Evolutionary conservation across 2,797 vertebrate species (phyloP).

Genomic region (Hyperoplus lanceolatus): DNA sequence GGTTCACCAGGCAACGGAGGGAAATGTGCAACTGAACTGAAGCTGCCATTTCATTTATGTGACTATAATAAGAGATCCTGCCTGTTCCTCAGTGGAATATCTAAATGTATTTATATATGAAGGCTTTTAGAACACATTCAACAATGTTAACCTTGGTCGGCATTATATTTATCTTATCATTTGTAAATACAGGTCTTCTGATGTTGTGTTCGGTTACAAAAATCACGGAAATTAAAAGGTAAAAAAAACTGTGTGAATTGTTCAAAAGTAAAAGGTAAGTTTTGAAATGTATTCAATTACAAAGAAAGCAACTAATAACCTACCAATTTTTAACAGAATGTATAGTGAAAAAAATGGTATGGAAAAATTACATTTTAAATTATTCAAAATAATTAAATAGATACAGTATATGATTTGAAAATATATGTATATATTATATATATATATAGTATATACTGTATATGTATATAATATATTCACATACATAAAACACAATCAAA

Average conservation of each 20-base stretch:
- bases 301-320: background rate
- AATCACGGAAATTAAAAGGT: conserved; percentile 24
- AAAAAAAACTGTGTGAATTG: background rate
- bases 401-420: background rate
- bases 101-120: conserved; percentile 36
- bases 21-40: conserved; percentile 49
- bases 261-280: background rate
- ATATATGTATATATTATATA: background rate
- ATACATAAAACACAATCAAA: background rate
- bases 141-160: conserved; percentile 14
- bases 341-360: background rate
- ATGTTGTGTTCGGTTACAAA: background rate
- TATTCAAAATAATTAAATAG: background rate
- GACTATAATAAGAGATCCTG: conserved; percentile 15
- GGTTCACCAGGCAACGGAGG: conserved; percentile 47
- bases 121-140: conserved; percentile 20
- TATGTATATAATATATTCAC: background rate
- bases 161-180: conserved; percentile 27
- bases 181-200: conserved; percentile 26
- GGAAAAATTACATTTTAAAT: too few species aligned
- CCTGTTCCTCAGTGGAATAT: conserved; percentile 14
- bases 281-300: background rate
- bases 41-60: conserved; percentile 48
- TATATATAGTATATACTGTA: background rate
- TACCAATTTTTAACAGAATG: background rate